Evolutionary conservation across 1,140 invertebrate genomes (phyloP).

Genomic region (Macrobrachium rosenbergii): DNA sequence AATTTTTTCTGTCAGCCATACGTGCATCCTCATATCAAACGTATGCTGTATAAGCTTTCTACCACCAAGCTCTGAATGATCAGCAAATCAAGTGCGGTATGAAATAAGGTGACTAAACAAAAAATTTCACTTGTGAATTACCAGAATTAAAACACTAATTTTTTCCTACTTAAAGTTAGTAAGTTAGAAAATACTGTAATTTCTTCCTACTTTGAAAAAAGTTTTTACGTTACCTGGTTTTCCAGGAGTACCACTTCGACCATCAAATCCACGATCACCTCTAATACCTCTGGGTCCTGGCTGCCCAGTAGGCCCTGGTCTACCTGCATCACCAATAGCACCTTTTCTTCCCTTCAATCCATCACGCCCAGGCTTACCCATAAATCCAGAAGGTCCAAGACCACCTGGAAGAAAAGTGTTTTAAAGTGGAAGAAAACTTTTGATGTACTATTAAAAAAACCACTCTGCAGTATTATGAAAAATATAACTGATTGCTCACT

Average conservation of each 20-base stretch:
- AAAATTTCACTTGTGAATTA: too few species aligned
- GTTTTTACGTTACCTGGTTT: not conserved
- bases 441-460: not conserved
- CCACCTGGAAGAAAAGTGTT: conserved; percentile 14
- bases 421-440: not conserved
- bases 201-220: not conserved
- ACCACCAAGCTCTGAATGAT: too few species aligned
- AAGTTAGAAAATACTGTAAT: too few species aligned
- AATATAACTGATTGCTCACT: too few species aligned
- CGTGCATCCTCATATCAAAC: too few species aligned
- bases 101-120: too few species aligned
- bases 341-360: conserved; percentile 36
- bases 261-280: conserved; percentile 22
- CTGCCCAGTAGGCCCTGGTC: conserved; percentile 23
- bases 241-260: conserved; percentile 26
- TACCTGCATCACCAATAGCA: conserved; percentile 23
- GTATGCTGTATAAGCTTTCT: too few species aligned
- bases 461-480: not conserved
- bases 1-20: too few species aligned
- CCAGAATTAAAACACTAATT: too few species aligned
- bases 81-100: too few species aligned
- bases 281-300: conserved; percentile 35
- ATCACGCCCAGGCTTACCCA: conserved; percentile 59
- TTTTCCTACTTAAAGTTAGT: too few species aligned
- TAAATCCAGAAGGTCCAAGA: conserved; percentile 38